A percentile compares a stretch with the other conserved stretches of the same genome.
Conservation (phyloP, 2,797 vertebrate species). For the Hydrolagus colliei region DNA sequence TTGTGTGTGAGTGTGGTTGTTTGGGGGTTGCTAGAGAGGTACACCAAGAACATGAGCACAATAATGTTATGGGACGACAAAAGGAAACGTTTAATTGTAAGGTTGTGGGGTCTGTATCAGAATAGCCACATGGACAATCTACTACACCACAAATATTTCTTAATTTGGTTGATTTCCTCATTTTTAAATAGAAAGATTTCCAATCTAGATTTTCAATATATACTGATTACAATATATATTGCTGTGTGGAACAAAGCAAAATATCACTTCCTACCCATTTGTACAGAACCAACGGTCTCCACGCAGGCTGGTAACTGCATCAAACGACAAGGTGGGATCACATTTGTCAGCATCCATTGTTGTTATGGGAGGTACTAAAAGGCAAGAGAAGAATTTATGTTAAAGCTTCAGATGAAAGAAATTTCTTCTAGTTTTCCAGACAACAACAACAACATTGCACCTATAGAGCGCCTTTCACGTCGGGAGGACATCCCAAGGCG, state of each 20-base stretch:
- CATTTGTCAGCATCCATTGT: neutral
- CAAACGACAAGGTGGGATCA: neutral
- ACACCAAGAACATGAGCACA: too few species aligned
- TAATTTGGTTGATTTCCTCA: neutral
- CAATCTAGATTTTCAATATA: too few species aligned
- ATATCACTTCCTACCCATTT: neutral
- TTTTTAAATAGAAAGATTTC: neutral
- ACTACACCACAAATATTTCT: neutral
- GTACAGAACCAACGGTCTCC: conserved; percentile 24
- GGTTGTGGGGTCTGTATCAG: too few species aligned
- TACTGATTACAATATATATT: neutral
- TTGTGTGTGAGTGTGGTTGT: too few species aligned
- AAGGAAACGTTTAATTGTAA: too few species aligned
- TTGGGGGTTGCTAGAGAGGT: too few species aligned
- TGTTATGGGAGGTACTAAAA: neutral
- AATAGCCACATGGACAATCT: neutral
- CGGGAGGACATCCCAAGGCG: too few species aligned
- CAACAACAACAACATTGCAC: too few species aligned
- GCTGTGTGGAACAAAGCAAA: neutral
- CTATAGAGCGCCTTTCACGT: too few species aligned
- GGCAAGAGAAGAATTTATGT: neutral
- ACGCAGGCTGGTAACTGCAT: conserved; percentile 18
- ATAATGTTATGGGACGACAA: too few species aligned
- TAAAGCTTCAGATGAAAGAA: neutral
- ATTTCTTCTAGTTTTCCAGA: too few species aligned